Percentiles rank a stretch among this genome's conserved stretches.
phyloP scores from a whole-genome alignment of 2,888 invertebrate species.

The Dione vanillae region DNA sequence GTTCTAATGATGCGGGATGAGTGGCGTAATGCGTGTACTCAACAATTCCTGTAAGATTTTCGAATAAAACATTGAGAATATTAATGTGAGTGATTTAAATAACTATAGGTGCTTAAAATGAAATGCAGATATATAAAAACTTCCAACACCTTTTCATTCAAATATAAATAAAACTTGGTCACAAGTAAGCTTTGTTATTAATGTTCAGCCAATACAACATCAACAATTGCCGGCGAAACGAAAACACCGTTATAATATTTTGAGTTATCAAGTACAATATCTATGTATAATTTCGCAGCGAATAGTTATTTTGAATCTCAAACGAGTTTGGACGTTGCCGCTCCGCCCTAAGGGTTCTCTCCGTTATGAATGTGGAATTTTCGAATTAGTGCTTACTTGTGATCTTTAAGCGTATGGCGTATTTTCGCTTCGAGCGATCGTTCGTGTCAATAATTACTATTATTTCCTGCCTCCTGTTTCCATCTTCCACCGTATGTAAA shows the following conservation, averaged over 20 bases:
- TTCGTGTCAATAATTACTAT: conserved; percentile 83
- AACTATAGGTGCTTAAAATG: not conserved
- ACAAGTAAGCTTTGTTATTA: conserved; percentile 6
- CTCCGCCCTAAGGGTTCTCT: conserved; percentile 69
- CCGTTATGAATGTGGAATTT: conserved; percentile 79
- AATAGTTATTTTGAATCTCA: conserved; percentile 62
- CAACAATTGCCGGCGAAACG: conserved; percentile 26
- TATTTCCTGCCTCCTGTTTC: conserved; percentile 70
- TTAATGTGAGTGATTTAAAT: not conserved
- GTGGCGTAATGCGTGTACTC: not conserved
- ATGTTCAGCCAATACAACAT: conserved; percentile 23
- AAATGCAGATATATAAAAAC: not conserved
- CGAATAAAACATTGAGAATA: not conserved
- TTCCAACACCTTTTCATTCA: not conserved
- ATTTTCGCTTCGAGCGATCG: conserved; percentile 62
- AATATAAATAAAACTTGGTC: not conserved
- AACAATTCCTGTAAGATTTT: not conserved
- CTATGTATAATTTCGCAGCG: conserved; percentile 59
- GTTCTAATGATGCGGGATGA: conserved; percentile 22
- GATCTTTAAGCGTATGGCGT: conserved; percentile 68
- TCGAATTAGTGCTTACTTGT: conserved; percentile 77
- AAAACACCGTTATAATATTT: conserved; percentile 32
- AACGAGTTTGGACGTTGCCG: conserved; percentile 60
- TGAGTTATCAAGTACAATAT: conserved; percentile 51
- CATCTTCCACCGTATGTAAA: conserved; percentile 73